Evolutionary conservation across 2,797 vertebrate genomes (phyloP).

Genomic region (Streptopelia turtur): DNA sequence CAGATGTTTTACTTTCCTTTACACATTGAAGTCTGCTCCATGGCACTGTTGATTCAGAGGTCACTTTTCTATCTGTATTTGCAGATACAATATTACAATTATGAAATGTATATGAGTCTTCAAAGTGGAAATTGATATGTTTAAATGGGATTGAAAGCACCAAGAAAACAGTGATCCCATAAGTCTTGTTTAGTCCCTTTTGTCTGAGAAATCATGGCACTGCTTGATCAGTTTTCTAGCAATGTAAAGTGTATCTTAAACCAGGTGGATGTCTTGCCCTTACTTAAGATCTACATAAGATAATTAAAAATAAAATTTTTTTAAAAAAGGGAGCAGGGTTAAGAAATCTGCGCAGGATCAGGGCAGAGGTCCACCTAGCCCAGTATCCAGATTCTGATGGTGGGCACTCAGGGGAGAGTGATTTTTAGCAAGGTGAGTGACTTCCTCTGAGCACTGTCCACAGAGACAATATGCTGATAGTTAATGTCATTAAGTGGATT

Average conservation of each 20-base stretch:
- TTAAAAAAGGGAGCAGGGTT: accelerated
- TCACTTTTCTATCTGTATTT: not conserved
- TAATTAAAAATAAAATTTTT: not conserved
- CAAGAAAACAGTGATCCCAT: not conserved
- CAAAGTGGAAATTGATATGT: not conserved
- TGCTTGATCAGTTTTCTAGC: not conserved
- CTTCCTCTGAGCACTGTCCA: not conserved
- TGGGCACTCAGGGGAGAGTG: not conserved
- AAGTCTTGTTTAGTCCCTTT: not conserved
- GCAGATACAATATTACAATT: not conserved
- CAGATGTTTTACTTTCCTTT: not conserved
- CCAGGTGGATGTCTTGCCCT: not conserved
- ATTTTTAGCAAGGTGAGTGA: not conserved
- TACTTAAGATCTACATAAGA: not conserved
- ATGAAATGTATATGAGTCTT: not conserved
- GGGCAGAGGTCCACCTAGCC: not conserved
- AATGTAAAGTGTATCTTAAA: not conserved
- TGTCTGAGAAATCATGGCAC: not conserved
- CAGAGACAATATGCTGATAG: not conserved
- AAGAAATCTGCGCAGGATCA: not conserved
- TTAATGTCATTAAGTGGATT: not conserved
- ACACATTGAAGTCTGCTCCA: not conserved
- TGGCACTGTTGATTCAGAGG: not conserved
- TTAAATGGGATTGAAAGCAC: not conserved
- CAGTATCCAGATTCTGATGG: not conserved